Evolutionary conservation across 2,888 invertebrate species (phyloP), one percentile per base, ranked within the genome.

Genomic region (Neuroscelio doddi): DNA sequence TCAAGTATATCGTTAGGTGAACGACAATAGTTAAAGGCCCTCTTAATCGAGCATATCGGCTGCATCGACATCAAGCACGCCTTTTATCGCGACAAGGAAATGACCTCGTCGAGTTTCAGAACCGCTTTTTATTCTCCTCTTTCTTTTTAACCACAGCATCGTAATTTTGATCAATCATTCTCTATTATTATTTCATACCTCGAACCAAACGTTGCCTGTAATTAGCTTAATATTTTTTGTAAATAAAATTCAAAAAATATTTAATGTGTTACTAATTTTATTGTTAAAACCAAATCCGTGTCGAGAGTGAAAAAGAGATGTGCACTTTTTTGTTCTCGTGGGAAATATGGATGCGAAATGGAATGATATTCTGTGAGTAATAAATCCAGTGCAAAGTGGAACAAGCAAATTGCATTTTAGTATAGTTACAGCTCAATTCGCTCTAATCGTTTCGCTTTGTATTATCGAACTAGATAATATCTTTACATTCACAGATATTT

Each of bases 11-110:
- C 66, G 66, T 62, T 62, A 66, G 53, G 57, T 41, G 61, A 57
- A 66, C 55, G 62, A 62, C 66, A 62, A 66, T 66, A 58, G 66
- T 62, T 66, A 66, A 66, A 62, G 66, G 53, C 57, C 29, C 62
- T 58, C 62, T 66, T 66, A 66, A 66, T 66, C 61, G 62, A 53
- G 53, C 50, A 66, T 64, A 64, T 64, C 64, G 58, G 58, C 50
- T 55, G 50, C 64, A 59, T 65, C 59, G 64, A 58, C 64, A 59
- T 59, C 51, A 47, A 65, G 59, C 59, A 46, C 41, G 51, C 51
- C 55, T 59, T 59, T 59, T 65, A 65, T 65, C 64, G 27, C 58
- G 50, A 55, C 50, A 39, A 49, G 58, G 64, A 55, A 49, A 59
- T 64, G 58, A 58, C 64, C 55, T 64, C 51, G 49, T 45, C 53